Evolutionary conservation across 1,140 invertebrate genomes (phyloP).

Genomic region (Diachasma alloeum): DNA sequence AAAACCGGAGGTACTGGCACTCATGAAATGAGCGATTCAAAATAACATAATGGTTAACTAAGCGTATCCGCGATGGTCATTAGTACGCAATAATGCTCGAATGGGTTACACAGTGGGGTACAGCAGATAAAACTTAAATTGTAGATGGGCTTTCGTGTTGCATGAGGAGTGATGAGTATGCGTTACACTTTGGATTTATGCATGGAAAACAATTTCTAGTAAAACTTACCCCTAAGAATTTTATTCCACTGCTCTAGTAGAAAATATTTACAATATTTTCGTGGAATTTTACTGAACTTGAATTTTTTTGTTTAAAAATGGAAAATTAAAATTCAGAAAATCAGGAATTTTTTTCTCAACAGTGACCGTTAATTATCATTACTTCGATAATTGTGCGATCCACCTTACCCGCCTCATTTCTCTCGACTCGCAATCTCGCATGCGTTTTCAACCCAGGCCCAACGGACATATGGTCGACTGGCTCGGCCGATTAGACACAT

Average conservation of each 20-base stretch:
- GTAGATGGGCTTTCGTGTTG: not conserved
- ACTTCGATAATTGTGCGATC: not conserved
- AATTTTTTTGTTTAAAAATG: too few relatives aligned
- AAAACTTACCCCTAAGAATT: too few relatives aligned
- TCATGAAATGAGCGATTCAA: constrained; percentile 6
- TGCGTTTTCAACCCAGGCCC: constrained; percentile 27
- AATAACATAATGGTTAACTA: constrained; percentile 48
- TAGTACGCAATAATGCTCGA: constrained; percentile 49
- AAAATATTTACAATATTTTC: too few relatives aligned
- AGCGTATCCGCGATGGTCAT: constrained; percentile 50
- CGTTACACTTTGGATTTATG: not conserved
- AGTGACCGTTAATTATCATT: not conserved
- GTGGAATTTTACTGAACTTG: too few relatives aligned
- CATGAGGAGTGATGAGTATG: not conserved
- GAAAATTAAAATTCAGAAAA: too few relatives aligned
- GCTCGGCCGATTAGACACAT: constrained; percentile 64
- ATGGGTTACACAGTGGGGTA: constrained; percentile 39
- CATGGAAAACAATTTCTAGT: too few relatives aligned
- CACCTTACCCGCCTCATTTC: not conserved
- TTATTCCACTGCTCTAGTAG: too few relatives aligned
- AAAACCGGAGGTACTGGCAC: constrained; percentile 9
- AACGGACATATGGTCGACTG: constrained; percentile 64
- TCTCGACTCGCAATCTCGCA: not conserved
- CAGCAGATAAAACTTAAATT: constrained; percentile 21
- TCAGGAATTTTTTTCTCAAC: too few relatives aligned